A percentile compares a stretch with the other conserved stretches of the same genome.
These are phyloP conservation scores for Indicator maculatus DNA, from an alignment of 2,113 vertebrate genomes.

Conservation along the genomic window DNA sequence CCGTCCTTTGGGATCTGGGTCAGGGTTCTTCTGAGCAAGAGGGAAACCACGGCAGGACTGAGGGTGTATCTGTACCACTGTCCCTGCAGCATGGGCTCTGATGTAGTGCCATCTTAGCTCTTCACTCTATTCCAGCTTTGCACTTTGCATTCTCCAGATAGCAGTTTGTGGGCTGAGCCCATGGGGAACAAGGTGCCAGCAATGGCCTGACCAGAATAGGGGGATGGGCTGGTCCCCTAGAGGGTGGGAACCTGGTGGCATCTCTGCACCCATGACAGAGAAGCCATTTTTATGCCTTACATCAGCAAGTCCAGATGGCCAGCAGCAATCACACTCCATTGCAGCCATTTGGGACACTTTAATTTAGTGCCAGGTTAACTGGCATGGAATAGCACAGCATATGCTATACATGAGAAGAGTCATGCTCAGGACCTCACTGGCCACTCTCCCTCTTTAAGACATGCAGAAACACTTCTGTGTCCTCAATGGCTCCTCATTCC, in stretches of 20 bases:
- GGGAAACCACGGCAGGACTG: not conserved
- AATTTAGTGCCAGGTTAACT: not conserved
- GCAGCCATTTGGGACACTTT: not conserved
- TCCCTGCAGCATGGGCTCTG: accelerated
- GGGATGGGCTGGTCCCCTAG: not conserved
- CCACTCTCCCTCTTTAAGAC: not conserved
- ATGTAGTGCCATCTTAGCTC: not conserved
- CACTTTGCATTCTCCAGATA: not conserved
- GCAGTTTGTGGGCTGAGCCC: accelerated
- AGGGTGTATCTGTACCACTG: not conserved
- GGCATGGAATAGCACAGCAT: accelerated
- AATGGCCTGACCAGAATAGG: not conserved
- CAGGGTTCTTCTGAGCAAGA: not conserved
- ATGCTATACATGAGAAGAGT: not conserved
- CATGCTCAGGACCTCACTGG: not conserved
- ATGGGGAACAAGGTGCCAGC: accelerated
- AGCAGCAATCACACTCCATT: not conserved
- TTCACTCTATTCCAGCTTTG: accelerated
- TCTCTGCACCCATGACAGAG: not conserved
- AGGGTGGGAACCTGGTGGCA: not conserved
- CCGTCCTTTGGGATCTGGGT: not conserved
- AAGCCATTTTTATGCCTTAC: constrained; percentile 3
- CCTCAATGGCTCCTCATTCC: not conserved
- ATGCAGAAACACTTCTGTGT: not conserved
- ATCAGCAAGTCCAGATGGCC: constrained; percentile 27